A percentile compares a stretch with the other conserved stretches of the same genome.
These are phyloP conservation scores for Dascyllus trimaculatus DNA, from an alignment of 2,113 vertebrate genomes.

Conservation along the genomic window DNA sequence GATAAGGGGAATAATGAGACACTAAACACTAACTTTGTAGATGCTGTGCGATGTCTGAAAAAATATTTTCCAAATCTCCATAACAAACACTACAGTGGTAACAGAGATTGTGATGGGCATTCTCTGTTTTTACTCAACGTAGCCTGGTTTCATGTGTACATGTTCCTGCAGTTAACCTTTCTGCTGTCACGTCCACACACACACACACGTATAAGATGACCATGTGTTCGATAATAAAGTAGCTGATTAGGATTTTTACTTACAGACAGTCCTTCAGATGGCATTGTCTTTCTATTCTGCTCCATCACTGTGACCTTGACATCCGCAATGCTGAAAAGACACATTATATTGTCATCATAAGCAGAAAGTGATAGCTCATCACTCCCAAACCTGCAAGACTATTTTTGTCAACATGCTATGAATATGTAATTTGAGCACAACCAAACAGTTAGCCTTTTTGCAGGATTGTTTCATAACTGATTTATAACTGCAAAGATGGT, in stretches of 20 bases:
- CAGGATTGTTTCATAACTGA: not conserved
- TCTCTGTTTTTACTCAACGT: not conserved
- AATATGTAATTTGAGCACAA: conserved; percentile 44
- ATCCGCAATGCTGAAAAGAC: conserved; percentile 79
- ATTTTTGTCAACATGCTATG: conserved; percentile 45
- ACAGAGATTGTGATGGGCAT: too few species aligned
- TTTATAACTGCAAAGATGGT: not conserved
- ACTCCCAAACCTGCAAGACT: conserved; percentile 29
- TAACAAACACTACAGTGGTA: not conserved
- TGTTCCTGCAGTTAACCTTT: too few species aligned
- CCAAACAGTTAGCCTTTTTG: not conserved
- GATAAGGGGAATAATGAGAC: not conserved
- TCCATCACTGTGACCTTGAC: conserved; percentile 80
- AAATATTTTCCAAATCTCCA: not conserved
- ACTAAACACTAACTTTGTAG: not conserved
- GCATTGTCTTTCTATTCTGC: conserved; percentile 75
- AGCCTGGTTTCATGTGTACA: not conserved
- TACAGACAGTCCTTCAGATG: conserved; percentile 69
- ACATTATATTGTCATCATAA: conserved; percentile 72
- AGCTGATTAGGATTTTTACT: conserved; percentile 54
- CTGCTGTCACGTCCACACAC: not conserved
- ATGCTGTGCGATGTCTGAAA: not conserved
- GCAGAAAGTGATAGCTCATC: conserved; percentile 67
- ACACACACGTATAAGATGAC: not conserved
- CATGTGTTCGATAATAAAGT: not conserved